Base-by-base conservation (phyloP, 2,888 invertebrate species). In the Hetaerina titia region DNA sequence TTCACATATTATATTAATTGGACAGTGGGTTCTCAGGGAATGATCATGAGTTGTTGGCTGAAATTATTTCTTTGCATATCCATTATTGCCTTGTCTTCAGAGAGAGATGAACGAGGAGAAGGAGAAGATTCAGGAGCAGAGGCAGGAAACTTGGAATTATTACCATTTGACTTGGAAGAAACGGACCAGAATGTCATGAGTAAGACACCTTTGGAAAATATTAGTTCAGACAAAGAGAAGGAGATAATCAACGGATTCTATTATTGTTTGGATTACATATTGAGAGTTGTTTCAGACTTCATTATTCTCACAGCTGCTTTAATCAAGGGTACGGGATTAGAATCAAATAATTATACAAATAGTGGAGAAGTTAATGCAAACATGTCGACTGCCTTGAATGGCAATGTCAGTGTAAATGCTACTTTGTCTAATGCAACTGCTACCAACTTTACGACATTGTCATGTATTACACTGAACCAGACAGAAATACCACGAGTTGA, bases 401-500 rank as follows among this genome's bases (percentile, higher is more conserved):
- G 22, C 56, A 57, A 69, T n/a, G n/a, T 56, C n/a, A 92, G 92
- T 64, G 64, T 92, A 22, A 92, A 92, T 56, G 11, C 69, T 22
- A 69, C 92, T 45, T 11, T 56, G 22, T 25, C 92, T 2, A 92
- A 92, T 64, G n/a, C n/a, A n/a, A 92, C 92, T 9, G 69, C 69
- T 69, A 13, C 92, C 1, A 92, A 92, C n/a, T 92, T 92, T 57
- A 92, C 92, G 8, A 69, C 69, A 56, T 56, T 92, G n/a, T 92
- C 92, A 7, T 92, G 92, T 92, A 4, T 92, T 9, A 9, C 74
- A 1, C 25, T 92, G 4, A 92, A 92, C 31, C 69, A 74, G 63
- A 92, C 92, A 13, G 92, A 92, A 69, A 92, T 92, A 22, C 92
- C 92, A 56, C 60, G 69, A 22, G 92, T 98, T 0, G 97, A 98